Conservation (phyloP, 1,140 invertebrate species). For the Aplysia californica region DNA sequence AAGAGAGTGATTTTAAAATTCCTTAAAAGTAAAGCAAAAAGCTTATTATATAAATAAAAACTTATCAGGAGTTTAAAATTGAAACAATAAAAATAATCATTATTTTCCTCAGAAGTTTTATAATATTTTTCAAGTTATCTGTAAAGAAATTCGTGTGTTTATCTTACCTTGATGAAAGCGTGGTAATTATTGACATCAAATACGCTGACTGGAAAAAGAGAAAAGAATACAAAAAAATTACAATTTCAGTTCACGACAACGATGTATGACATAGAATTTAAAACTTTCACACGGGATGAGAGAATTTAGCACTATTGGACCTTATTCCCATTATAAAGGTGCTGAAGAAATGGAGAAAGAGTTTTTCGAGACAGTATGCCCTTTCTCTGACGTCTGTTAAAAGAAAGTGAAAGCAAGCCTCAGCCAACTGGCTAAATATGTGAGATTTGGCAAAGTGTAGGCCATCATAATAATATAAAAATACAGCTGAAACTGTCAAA, state of each 20-base stretch:
- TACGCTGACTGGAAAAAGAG: slow-evolving; percentile 79
- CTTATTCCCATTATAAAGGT: no score
- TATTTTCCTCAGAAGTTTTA: not conserved
- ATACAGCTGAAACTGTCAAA: no score
- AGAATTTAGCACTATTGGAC: no score
- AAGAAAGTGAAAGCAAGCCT: no score
- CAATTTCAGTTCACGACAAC: not conserved
- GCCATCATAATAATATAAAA: no score
- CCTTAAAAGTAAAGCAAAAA: not conserved
- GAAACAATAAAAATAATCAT: not conserved
- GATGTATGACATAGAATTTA: no score
- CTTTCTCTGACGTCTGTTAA: no score
- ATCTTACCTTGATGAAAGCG: slow-evolving; percentile 60
- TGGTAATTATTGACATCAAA: slow-evolving; percentile 70
- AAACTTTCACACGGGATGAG: no score
- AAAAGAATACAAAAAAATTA: slow-evolving; percentile 11
- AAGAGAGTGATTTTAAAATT: not conserved
- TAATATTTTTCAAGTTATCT: not conserved
- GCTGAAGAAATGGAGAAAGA: no score
- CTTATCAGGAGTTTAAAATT: not conserved
- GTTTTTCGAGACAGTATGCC: no score
- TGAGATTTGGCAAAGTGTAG: no score
- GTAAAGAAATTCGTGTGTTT: slow-evolving; percentile 51
- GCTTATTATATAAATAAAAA: not conserved
- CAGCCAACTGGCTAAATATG: no score